Base-by-base conservation (phyloP, 2,797 vertebrate species). In the Danio albolineatus region DNA sequence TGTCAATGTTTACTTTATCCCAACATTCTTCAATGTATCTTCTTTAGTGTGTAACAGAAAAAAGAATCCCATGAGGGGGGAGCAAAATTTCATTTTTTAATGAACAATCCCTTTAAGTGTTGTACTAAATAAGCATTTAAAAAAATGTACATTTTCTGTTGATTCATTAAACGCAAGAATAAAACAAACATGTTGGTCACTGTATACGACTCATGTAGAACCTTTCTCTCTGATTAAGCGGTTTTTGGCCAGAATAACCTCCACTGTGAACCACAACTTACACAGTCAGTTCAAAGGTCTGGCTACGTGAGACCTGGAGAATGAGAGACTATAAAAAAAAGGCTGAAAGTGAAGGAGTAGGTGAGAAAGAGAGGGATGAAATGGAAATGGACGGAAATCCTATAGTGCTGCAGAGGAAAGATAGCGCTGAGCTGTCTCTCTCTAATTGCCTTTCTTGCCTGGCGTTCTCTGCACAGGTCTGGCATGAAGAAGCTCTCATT, bases 361-460 rank as follows among this genome's bases (percentile, higher is more conserved):
- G 41, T 38, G 39, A 72, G 17, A 38, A 49, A 44, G 76, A 38
- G 21, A 53, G 36, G 14, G 36, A 65, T 53, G 59, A 69, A 56
- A 57, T 57, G 36, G 48, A 76, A 61, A 79, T 16, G 59, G 79
- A 69, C 69, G 43, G 67, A 81, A 76, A 76, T 76, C 59, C 76
- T 76, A 65, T 73, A 71, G 76, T 73, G 76, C 78, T 85, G 74
- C 81, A 80, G 71, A 65, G 72, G 51, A 73, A 72, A 82, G 82
- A 82, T 73, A 80, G 73, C 57, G 41, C 78, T 82, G 66, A 79
- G 80, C 78, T 70, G 78, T 81, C 83, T 82, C 73, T 79, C 77
- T 80, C 78, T 84, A 86, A 86, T 84, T 86, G 85, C 83, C 83
- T 83, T 64, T 57, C 83, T 86, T 82, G 82, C 85, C 82, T 82